These are phyloP conservation scores for Formica aserva DNA, from an alignment of 2,888 invertebrate species.

Conservation along the genomic window DNA sequence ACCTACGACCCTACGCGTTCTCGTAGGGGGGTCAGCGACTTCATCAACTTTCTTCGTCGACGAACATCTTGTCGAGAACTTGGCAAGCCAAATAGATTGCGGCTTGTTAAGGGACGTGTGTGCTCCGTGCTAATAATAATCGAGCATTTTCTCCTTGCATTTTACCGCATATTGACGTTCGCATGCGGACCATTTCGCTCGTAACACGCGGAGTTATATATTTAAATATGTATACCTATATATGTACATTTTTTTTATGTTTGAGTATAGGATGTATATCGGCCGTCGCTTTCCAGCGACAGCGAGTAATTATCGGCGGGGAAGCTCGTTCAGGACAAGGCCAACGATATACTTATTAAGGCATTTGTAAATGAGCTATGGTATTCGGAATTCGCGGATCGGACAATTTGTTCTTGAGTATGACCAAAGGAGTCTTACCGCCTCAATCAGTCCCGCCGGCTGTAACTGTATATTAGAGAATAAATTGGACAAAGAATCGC, in stretches of 20 bases:
- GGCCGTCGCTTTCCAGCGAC: constrained; percentile 26
- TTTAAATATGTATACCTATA: neutral
- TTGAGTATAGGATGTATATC: neutral
- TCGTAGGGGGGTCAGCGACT: constrained; percentile 66
- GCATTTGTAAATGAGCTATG: constrained; percentile 15
- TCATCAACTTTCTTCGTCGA: constrained; percentile 59
- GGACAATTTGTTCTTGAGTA: neutral
- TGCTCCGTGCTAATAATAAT: constrained; percentile 66
- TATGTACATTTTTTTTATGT: constrained; percentile 14
- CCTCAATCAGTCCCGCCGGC: neutral
- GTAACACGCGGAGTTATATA: constrained; percentile 15
- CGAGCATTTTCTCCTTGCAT: constrained; percentile 45
- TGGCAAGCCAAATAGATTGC: constrained; percentile 65
- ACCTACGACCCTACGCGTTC: constrained; percentile 63
- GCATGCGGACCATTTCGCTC: constrained; percentile 19
- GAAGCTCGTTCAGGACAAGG: constrained; percentile 13
- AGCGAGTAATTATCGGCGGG: constrained; percentile 32
- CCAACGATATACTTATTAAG: constrained; percentile 41
- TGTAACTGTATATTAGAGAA: constrained; percentile 38
- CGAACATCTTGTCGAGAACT: constrained; percentile 57
- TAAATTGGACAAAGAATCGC: constrained; percentile 31
- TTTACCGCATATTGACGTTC: constrained; percentile 36
- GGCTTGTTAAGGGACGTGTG: constrained; percentile 64
- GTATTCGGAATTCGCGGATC: constrained; percentile 27
- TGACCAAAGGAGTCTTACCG: neutral